Percentiles rank a stretch among this genome's conserved stretches.
These are phyloP conservation scores for Aegotheles bennettii DNA, from an alignment of 2,113 vertebrate species.

Conservation along the genomic window DNA sequence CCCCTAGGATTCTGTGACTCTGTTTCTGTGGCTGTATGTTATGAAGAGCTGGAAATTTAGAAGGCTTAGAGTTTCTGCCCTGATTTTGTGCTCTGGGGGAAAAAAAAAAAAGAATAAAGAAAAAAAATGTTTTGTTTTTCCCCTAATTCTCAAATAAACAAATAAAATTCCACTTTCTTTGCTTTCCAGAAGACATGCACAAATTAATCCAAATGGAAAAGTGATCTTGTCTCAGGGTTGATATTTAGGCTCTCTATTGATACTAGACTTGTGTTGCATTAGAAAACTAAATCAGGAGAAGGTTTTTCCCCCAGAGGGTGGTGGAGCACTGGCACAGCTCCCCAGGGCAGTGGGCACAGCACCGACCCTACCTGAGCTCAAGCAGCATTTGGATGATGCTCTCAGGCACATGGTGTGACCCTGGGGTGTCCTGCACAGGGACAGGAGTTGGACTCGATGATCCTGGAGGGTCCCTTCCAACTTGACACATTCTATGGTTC, in stretches of 20 bases:
- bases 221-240: neutral
- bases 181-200: neutral
- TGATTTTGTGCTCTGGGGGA: neutral
- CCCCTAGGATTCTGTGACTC: too few relatives aligned
- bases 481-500: too few relatives aligned
- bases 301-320: too few relatives aligned
- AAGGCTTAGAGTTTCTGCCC: neutral
- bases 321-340: too few relatives aligned
- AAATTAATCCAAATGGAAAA: neutral
- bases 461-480: too few relatives aligned
- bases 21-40: neutral
- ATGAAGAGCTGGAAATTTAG: neutral
- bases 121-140: rapidly evolving
- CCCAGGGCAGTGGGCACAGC: too few relatives aligned
- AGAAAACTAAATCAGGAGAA: neutral
- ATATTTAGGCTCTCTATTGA: neutral
- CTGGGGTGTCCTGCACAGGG: too few relatives aligned
- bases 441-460: too few relatives aligned
- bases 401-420: too few relatives aligned
- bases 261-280: neutral
- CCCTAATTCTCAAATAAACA: neutral
- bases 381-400: too few relatives aligned
- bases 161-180: neutral
- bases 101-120: too few relatives aligned
- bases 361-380: too few relatives aligned